Evolutionary conservation across 2,888 invertebrate genomes (phyloP).

Genomic region (Acanthosepion lycidas): DNA sequence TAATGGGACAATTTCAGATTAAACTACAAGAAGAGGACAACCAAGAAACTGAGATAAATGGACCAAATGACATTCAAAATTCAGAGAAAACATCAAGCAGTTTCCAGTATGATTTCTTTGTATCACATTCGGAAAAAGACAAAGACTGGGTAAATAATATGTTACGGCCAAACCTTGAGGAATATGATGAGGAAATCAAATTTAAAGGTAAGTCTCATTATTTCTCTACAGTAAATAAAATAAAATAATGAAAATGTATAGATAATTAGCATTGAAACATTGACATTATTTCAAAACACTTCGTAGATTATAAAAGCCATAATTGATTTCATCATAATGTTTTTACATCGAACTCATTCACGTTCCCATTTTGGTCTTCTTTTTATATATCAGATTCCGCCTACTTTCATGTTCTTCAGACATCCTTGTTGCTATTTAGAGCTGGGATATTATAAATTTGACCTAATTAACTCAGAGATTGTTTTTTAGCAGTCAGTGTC

Average conservation of each 20-base stretch:
- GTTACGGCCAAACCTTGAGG: neutral
- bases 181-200: neutral
- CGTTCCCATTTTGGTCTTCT: no score
- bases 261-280: no score
- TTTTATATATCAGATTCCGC: no score
- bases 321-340: no score
- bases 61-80: neutral
- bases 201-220: neutral
- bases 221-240: neutral
- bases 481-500: no score
- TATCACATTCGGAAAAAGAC: neutral
- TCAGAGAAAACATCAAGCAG: neutral
- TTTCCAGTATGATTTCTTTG: neutral
- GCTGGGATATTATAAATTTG: no score
- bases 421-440: no score
- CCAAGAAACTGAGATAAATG: neutral
- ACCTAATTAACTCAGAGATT: no score
- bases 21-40: neutral
- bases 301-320: no score
- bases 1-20: neutral
- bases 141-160: neutral
- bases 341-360: no score
- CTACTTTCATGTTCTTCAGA: no score
- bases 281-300: no score
- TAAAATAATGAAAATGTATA: neutral